These are phyloP conservation scores for Notothenia rossii DNA, from an alignment of 2,113 vertebrate genomes.

Conservation along the genomic window DNA sequence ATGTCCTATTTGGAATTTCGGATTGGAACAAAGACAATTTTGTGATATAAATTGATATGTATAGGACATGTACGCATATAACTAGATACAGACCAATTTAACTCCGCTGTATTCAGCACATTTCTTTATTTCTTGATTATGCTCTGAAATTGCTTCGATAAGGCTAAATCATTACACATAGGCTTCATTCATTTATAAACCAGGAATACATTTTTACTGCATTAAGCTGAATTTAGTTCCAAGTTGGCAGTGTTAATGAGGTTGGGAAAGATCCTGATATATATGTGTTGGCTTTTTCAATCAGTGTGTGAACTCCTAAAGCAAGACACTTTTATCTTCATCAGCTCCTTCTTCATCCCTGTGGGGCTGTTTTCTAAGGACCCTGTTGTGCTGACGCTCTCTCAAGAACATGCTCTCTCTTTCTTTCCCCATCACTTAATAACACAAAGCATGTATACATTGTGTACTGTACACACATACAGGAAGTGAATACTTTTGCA, in stretches of 20 bases:
- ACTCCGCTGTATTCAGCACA: background rate
- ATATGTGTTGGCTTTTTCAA: slow-evolving; percentile 16
- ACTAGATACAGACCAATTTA: background rate
- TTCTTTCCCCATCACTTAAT: background rate
- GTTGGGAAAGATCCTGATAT: slow-evolving; percentile 15
- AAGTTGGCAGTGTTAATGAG: slow-evolving; percentile 28
- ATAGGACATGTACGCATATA: background rate
- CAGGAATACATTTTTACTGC: background rate
- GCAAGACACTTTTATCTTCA: slow-evolving; percentile 40
- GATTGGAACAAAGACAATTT: background rate
- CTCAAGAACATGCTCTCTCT: slow-evolving; percentile 4
- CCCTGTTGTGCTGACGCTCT: slow-evolving; percentile 11
- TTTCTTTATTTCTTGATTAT: slow-evolving; percentile 1
- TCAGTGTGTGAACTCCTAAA: slow-evolving; percentile 34
- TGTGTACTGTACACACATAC: slow-evolving; percentile 7
- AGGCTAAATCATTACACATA: slow-evolving; percentile 9
- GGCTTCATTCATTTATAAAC: slow-evolving; percentile 18
- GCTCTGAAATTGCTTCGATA: background rate
- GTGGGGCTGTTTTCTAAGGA: slow-evolving; percentile 50
- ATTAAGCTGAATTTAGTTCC: slow-evolving; percentile 18
- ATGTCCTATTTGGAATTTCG: too few species aligned
- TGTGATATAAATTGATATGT: background rate
- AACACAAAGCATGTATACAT: background rate
- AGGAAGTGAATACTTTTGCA: background rate
- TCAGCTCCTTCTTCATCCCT: slow-evolving; percentile 31